Base-by-base conservation (phyloP, 2,797 vertebrate genomes). In the Adrianichthys oophorus region DNA sequence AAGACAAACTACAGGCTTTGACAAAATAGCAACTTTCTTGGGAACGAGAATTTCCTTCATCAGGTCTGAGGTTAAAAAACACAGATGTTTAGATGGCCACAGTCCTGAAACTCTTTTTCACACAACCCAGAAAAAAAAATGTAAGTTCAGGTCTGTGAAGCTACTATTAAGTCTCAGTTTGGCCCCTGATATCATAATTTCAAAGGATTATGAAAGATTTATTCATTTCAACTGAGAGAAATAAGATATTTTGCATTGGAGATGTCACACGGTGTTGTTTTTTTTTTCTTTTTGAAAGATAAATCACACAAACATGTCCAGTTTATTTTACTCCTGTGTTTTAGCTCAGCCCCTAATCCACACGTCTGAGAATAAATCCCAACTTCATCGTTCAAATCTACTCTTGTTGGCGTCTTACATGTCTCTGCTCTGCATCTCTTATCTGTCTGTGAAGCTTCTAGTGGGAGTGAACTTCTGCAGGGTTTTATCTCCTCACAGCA, bases 401-500 rank as follows among this genome's bases (percentile, higher is more conserved):
- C 5, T 18, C 19, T 12, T 37, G 32, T 37, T 37, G 12, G 10
- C 32, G n/a, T 46, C 44, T n/a, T 8, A 10, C 10, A 19, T 51
- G 14, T 40, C 49, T 50, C 26, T 32, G 12, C 19, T 46, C 10
- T 21, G 8, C 24, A 32, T 50, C 24, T 40, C n/a, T 50, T 32
- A 18, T 51, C 49, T 19, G 16, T 18, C 49, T 15, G 50, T 4
- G 17, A 51, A 32, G 17, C 17, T 18, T 18, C 44, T 46, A 10
- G 18, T 21, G 44, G 44, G 44, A 46, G 18, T 46, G 16, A 56
- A 44, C 68, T 58, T 55, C 59, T 49, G n/a, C 65, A 51, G 40
- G 53, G 61, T 17, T 66, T 74, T 53, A 56, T 79, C 59, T 47
- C 52, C 56, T 58, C 17, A 26, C 4, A 6, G 17, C 26, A 48